Percentiles rank a stretch among this genome's conserved stretches.
phyloP scores from a whole-genome alignment of 2,888 invertebrate genomes.

The Thera britannica region DNA sequence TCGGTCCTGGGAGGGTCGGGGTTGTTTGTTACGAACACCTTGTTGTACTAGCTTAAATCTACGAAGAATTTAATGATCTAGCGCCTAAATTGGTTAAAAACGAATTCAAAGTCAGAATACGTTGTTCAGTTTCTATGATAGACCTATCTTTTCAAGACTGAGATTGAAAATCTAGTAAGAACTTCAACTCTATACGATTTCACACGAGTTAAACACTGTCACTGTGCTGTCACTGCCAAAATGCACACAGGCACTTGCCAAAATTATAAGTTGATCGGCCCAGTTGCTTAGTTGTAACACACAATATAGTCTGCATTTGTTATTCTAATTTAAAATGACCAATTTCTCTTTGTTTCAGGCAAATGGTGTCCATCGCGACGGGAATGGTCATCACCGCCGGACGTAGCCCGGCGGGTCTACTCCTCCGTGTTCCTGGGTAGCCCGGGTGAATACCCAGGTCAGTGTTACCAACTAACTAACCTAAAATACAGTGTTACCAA shows the following conservation, averaged over 20 bases:
- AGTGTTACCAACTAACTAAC: conserved; percentile 36
- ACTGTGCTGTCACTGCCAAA: too few relatives aligned
- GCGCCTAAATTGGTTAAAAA: neutral
- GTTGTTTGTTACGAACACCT: conserved; percentile 29
- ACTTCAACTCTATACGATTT: too few relatives aligned
- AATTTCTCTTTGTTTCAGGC: conserved; percentile 85
- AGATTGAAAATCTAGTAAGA: too few relatives aligned
- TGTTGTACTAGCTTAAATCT: conserved; percentile 3
- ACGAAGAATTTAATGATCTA: neutral
- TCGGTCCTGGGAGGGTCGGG: conserved; percentile 43
- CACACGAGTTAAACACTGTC: too few relatives aligned
- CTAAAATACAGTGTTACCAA: too few relatives aligned
- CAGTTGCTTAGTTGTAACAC: neutral
- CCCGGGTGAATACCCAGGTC: conserved; percentile 91
- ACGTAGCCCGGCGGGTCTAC: conserved; percentile 94
- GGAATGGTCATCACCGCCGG: conserved; percentile 95
- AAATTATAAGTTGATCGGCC: neutral
- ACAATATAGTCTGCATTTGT: too few relatives aligned
- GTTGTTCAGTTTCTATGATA: neutral
- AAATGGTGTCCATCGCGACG: conserved; percentile 96
- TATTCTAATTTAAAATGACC: neutral
- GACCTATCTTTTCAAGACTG: neutral
- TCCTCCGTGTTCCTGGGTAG: conserved; percentile 97
- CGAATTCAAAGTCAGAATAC: neutral
- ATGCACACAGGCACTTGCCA: neutral